These are phyloP conservation scores for Microplitis deprimator DNA, from an alignment of 2,888 invertebrate genomes.

Conservation along the genomic window DNA sequence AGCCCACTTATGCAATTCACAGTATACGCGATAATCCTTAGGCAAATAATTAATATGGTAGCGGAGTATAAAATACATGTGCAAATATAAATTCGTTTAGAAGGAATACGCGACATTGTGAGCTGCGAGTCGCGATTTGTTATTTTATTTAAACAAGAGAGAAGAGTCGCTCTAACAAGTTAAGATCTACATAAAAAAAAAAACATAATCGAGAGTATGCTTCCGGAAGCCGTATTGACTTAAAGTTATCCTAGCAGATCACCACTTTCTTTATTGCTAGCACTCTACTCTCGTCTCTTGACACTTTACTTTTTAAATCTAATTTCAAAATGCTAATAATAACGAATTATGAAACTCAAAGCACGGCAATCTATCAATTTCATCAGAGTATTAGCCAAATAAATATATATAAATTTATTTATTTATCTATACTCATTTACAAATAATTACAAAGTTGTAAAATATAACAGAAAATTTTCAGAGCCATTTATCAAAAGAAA, in stretches of 20 bases:
- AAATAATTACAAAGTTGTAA: too few species aligned
- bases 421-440: too few species aligned
- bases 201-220: neutral
- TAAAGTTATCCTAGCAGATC: neutral
- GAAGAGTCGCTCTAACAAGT: neutral
- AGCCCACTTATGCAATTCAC: neutral
- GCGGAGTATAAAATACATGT: neutral
- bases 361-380: too few species aligned
- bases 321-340: neutral
- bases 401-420: too few species aligned
- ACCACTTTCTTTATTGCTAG: neutral
- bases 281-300: neutral
- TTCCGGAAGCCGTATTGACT: conserved; percentile 4
- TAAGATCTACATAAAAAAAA: neutral
- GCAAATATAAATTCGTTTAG: neutral
- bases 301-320: neutral
- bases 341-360: neutral
- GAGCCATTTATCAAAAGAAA: too few species aligned
- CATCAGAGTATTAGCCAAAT: too few species aligned
- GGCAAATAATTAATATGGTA: neutral
- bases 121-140: neutral
- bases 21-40: neutral
- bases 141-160: neutral
- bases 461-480: too few species aligned
- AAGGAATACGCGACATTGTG: neutral